Evolutionary conservation across 1,140 invertebrate species (phyloP), one percentile per base, ranked within the genome.

Genomic region (Drosophila ananassae): DNA sequence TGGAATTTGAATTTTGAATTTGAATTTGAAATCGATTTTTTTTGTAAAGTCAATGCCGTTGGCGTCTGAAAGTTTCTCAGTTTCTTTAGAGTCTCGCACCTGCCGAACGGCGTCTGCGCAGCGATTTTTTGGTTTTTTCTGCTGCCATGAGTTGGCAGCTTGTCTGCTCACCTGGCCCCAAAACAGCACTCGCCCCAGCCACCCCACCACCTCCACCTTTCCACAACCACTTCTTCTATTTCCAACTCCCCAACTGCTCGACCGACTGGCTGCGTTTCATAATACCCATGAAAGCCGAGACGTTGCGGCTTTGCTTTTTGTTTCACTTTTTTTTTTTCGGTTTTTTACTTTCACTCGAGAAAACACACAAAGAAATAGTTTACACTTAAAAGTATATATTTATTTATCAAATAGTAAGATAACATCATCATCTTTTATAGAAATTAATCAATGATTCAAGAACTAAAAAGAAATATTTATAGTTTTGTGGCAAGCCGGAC

Each of bases 201-300:
- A 12, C 60, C 47, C 13, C 52, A 21, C 39, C 41, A 21, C 8
- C 21, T 9, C 34, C 44, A 22, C 44, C n/a, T 9, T 17, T 8
- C 41, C 41, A 13, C 41, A 44, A 44, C 41, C 41, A 44, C 25
- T 17, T 39, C 55, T 48, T 24, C 44, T 48, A 64, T 67, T 41
- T 21, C 28, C 54, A 66, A 66, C 66, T 69, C 52, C 52, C 73
- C 54, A 74, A 30, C 62, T 32, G 67, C 34, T 66, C 64, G 55
- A 73, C 32, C 74, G 56, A 77, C 41, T 44, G 41, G 58, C 76
- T 62, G 48, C 63, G 74, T 77, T 77, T 77, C 74, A 77, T 77
- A 77, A 77, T 77, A 77, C 64, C 73, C 73, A 77, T 68, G 73
- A 76, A 77, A 77, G 73, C 73, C 63, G 55, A 60, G 73, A 69